Percentiles rank a stretch among this genome's conserved stretches.
These are phyloP conservation scores for Batillaria attramentaria DNA, from an alignment of 1,140 invertebrate species.

Conservation along the genomic window DNA sequence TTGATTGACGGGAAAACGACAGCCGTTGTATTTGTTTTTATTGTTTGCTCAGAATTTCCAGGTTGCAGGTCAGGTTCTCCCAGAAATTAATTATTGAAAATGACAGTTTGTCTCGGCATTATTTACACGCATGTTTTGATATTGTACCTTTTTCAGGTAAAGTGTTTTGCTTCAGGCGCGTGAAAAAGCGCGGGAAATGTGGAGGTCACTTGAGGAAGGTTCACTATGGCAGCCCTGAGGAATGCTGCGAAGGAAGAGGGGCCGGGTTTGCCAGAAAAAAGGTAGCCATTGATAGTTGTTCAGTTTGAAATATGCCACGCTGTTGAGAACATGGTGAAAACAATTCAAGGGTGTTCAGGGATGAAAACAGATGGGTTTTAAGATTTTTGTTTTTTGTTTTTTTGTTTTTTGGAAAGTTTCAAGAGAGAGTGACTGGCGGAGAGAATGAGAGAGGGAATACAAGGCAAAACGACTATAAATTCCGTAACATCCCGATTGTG, in stretches of 20 bases:
- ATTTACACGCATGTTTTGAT: background rate
- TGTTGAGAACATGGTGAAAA: background rate
- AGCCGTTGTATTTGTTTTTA: background rate
- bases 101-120: background rate
- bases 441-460: background rate
- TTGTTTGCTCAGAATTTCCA: background rate
- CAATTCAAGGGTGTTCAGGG: background rate
- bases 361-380: no score
- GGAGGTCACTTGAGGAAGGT: constrained; percentile 47
- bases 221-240: constrained; percentile 38
- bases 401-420: background rate
- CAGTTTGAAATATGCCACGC: background rate
- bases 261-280: constrained; percentile 46
- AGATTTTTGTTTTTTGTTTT: background rate
- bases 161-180: constrained; percentile 50
- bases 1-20: background rate
- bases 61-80: background rate
- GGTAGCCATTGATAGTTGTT: constrained; percentile 24
- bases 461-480: background rate
- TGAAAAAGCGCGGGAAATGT: constrained; percentile 44
- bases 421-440: background rate
- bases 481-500: no score
- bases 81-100: background rate
- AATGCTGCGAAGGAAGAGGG: constrained; percentile 50
- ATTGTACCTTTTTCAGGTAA: constrained; percentile 35